Evolutionary conservation across 1,140 invertebrate species (phyloP), one percentile per base, ranked within the genome.

Genomic region (Oryctes rhinoceros): DNA sequence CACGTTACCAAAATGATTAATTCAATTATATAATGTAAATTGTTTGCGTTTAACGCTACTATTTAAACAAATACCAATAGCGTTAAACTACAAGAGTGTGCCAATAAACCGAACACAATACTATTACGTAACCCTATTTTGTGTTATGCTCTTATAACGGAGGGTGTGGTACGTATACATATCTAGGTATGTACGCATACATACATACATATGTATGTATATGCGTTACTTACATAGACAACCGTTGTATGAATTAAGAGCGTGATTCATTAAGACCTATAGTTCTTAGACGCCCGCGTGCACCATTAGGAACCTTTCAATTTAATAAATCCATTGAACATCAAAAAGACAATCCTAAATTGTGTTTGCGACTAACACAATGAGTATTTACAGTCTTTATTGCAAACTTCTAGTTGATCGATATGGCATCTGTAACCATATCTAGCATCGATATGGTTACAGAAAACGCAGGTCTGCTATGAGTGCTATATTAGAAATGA

Each of bases 151-250:
- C 11, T n/a, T 30, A 30, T n/a, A 53, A 53, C n/a, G n/a, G 3
- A 53, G 49, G 49, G 49, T 53, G 49, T 53, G 49, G 49, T 53
- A 53, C n/a, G n/a, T 53, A 53, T 13, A 53, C 49, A n/a, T 53
- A n/a, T 53, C 4, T 53, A 53, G 11, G 49, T 53, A 53, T 53
- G 11, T 53, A 53, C 11, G 2, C 24, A 30, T 30, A 30, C 24
- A 2, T 30, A 30, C 24, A 30, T 30, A 30, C 24, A 2, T 30
- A 30, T 30, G 24, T 30, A 30, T 30, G 24, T 30, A 30, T 30
- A 30, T 30, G 24, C 24, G 2, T 30, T 30, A 48, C 47, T 30
- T 30, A 48, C 47, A 48, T 13, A 48, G 49, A 3, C 11, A 53
- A 15, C 9, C 3, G 4, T 11, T 53, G 49, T 53, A 53, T 11